A percentile compares a stretch with the other conserved stretches of the same genome.
These are phyloP conservation scores for Anastrepha ludens DNA, from an alignment of 1,140 invertebrate genomes.

Conservation along the genomic window DNA sequence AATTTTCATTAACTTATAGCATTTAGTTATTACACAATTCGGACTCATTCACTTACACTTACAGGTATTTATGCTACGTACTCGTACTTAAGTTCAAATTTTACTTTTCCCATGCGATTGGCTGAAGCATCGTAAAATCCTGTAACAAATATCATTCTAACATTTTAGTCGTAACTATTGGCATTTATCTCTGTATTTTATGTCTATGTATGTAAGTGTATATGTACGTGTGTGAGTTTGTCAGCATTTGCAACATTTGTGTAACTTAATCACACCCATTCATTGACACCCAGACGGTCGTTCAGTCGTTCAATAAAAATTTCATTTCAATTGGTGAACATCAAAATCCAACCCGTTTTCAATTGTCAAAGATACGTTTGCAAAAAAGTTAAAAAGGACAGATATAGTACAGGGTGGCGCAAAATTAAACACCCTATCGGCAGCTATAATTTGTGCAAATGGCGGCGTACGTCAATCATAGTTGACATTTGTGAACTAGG, in stretches of 20 bases:
- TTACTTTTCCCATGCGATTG: not conserved
- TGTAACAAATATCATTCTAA: slow-evolving; percentile 32
- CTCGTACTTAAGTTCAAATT: not conserved
- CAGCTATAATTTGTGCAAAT: no score
- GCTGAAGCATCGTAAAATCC: not conserved
- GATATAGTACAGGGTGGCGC: no score
- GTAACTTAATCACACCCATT: no score
- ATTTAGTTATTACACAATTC: not conserved
- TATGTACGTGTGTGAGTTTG: not conserved
- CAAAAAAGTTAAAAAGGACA: no score
- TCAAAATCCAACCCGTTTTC: no score
- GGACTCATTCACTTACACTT: slow-evolving; percentile 24
- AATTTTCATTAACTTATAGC: not conserved
- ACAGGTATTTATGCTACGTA: not conserved
- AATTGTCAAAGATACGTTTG: no score
- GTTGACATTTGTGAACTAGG: no score
- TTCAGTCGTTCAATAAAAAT: no score
- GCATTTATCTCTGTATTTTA: not conserved
- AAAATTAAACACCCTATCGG: no score
- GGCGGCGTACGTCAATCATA: no score
- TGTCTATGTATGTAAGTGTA: not conserved
- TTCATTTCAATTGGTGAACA: no score
- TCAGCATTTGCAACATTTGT: not conserved
- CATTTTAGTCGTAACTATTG: not conserved
- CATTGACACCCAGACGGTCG: no score